Evolutionary conservation across 2,888 invertebrate species (phyloP).

Genomic region (Eumerus sabulonum): DNA sequence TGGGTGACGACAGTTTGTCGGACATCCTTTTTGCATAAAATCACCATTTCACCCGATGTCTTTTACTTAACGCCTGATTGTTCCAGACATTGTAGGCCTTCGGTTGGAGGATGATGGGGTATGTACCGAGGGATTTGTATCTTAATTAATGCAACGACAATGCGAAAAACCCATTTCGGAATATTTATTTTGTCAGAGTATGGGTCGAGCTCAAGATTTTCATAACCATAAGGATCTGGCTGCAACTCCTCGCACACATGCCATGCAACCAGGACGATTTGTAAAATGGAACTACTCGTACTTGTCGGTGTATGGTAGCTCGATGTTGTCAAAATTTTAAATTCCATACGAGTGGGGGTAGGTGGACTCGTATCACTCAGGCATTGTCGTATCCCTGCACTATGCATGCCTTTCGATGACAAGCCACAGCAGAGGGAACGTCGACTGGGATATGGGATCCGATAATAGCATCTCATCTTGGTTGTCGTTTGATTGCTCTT

Average conservation of each 20-base stretch:
- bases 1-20: conserved; percentile 31
- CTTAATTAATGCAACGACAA: conserved; percentile 63
- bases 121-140: conserved; percentile 50
- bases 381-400: conserved; percentile 37
- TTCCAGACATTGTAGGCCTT: neutral
- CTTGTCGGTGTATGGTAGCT: conserved; percentile 16
- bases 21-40: conserved; percentile 28
- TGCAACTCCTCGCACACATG: conserved; percentile 28
- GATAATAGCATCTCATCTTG: conserved; percentile 57
- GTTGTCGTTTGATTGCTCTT: conserved; percentile 53
- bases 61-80: conserved; percentile 2
- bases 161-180: conserved; percentile 59
- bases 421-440: neutral
- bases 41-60: conserved; percentile 1
- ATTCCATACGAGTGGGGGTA: conserved; percentile 26
- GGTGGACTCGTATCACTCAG: conserved; percentile 4
- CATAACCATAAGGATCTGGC: conserved; percentile 30
- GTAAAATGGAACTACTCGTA: conserved; percentile 60
- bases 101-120: too few relatives aligned
- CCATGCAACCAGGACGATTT: conserved; percentile 60
- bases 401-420: conserved; percentile 24
- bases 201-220: conserved; percentile 16
- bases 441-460: conserved; percentile 33
- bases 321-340: conserved; percentile 49
- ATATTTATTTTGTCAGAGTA: conserved; percentile 45